phyloP scores from a whole-genome alignment of 2,888 invertebrate genomes.

The Papilio protenor region DNA sequence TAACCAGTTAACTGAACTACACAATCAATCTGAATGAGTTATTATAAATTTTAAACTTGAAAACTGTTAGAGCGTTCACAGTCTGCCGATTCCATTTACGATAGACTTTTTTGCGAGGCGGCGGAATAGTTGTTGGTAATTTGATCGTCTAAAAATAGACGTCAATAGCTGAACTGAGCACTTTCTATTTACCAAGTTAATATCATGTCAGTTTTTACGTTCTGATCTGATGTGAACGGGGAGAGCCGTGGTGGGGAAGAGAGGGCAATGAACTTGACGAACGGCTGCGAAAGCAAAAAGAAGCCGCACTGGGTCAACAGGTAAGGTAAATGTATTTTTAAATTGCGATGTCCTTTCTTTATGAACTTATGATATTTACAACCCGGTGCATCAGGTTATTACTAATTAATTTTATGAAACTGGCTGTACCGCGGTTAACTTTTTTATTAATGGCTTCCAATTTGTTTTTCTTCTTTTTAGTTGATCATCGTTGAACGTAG shows the following conservation, averaged over 20 bases:
- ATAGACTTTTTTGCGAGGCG: slow-evolving; percentile 35
- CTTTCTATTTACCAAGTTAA: slow-evolving; percentile 77
- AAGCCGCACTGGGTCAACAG: slow-evolving; percentile 74
- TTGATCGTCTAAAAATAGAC: slow-evolving; percentile 64
- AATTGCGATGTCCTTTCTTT: slow-evolving; percentile 28
- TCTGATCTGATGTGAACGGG: slow-evolving; percentile 55
- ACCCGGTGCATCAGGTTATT: not conserved
- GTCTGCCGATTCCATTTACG: slow-evolving; percentile 44
- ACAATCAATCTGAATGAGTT: slow-evolving; percentile 11
- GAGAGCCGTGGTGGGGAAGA: slow-evolving; percentile 53
- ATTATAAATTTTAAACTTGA: slow-evolving; percentile 26
- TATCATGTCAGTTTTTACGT: slow-evolving; percentile 73
- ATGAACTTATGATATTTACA: slow-evolving; percentile 13
- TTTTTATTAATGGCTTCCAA: not conserved
- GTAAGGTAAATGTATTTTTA: slow-evolving; percentile 51
- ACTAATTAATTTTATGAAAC: slow-evolving; percentile 48
- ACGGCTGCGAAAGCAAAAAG: slow-evolving; percentile 75
- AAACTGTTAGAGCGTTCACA: slow-evolving; percentile 44
- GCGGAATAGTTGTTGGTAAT: slow-evolving; percentile 39
- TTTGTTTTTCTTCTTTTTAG: not conserved
- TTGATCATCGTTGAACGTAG: not conserved
- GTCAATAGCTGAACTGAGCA: slow-evolving; percentile 66
- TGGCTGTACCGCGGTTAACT: slow-evolving; percentile 47
- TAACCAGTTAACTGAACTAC: not conserved
- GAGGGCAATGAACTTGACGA: slow-evolving; percentile 76